Evolutionary conservation across 1,140 invertebrate genomes (phyloP), one percentile per base, ranked within the genome.

Genomic region (Pseudomyrmex pallidus): DNA sequence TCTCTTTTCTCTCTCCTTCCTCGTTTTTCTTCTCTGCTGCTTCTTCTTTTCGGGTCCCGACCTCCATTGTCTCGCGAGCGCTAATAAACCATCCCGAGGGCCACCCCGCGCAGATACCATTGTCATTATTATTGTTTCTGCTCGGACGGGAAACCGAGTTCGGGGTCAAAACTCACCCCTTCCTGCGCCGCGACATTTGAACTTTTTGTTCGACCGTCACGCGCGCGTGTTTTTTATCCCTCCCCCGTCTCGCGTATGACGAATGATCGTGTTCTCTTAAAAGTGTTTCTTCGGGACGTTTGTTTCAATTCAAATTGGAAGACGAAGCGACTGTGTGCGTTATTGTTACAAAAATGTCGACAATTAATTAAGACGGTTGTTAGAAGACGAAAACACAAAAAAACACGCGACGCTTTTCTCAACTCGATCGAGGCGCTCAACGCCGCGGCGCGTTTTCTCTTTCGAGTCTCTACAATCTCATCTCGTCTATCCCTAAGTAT

Each of bases 21-120:
- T 85, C 87, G 90, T 90, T 86, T 83, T 88, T 89, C 77, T 80
- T 72, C 62, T 83, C 50, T 68, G 90, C 91, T 68, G 90, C 91
- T 92, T 87, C 90, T 92, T 93, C 90, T 92, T 93, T 93, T 92
- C 92, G 91, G 92, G 93, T 93, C 93, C 84, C 91, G 93, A 93
- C 92, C 92, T 93, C 93, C 91, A 94, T 94, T 94, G 93, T 94
- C 91, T 93, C 86, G 88, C 76, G 87, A 92, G 88, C 92, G 90
- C 93, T 94, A 93, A 93, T 94, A 94, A 94, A 94, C 92, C 91
- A 93, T 93, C 90, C 89, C 80, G 84, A 88, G 74, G 92, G 90
- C 92, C 92, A 92, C 92, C 90, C 91, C 90, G 89, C 89, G 87
- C 87, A 90, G 88, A 93, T 92, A 90, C 91, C 90, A 91, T 93